A percentile compares a stretch with the other conserved stretches of the same genome.
These are phyloP conservation scores for Psittacula cyanocephala DNA, from an alignment of 2,113 vertebrate genomes.

Conservation along the genomic window DNA sequence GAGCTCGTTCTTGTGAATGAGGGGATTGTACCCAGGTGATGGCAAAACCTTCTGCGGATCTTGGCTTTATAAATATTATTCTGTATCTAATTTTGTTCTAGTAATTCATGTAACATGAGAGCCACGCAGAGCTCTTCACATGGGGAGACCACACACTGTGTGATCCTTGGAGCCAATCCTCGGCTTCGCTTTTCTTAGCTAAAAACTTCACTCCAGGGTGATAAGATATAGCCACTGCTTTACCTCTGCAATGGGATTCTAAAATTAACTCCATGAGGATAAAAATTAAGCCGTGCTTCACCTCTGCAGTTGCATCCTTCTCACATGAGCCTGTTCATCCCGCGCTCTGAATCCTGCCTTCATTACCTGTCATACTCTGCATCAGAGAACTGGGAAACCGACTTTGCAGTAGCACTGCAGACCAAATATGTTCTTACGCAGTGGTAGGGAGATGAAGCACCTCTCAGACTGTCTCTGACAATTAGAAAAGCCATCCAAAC, in stretches of 20 bases:
- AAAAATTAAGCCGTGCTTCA: constrained; percentile 9
- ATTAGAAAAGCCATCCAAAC: background rate
- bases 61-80: constrained; percentile 45
- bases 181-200: constrained; percentile 32
- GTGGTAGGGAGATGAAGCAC: background rate
- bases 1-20: constrained; percentile 24
- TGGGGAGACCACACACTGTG: constrained; percentile 25
- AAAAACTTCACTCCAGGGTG: constrained; percentile 7
- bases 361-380: background rate
- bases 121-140: background rate
- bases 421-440: background rate
- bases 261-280: constrained; percentile 3
- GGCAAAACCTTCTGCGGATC: constrained; percentile 2
- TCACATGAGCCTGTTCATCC: background rate
- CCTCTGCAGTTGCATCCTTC: background rate
- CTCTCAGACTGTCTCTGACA: background rate
- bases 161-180: constrained; percentile 17
- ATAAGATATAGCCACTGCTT: constrained; percentile 19
- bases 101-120: constrained; percentile 30
- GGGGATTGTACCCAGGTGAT: constrained; percentile 44
- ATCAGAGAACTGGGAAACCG: background rate
- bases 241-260: background rate
- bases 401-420: background rate
- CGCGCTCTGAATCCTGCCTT: background rate
- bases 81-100: constrained; percentile 31